These are phyloP conservation scores for Solenodon paradoxus DNA, from an alignment of 2,113 vertebrate genomes.

Conservation along the genomic window DNA sequence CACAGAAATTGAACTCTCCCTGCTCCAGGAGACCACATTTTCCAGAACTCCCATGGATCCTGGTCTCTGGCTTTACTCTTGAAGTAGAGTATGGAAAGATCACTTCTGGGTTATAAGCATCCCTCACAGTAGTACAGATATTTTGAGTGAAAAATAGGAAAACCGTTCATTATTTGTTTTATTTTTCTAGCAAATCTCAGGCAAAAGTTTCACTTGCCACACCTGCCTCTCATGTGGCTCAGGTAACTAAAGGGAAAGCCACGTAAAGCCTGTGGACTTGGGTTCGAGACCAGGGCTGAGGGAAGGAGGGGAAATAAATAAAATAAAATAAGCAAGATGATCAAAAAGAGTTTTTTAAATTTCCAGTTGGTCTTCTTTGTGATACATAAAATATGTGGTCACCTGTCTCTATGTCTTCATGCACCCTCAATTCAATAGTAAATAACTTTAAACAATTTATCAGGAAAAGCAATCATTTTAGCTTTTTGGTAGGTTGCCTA, in stretches of 20 bases:
- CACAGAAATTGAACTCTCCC: not conserved
- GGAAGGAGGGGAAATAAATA: too few relatives aligned
- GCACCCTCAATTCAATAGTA: not conserved
- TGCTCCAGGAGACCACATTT: not conserved
- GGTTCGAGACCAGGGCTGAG: too few relatives aligned
- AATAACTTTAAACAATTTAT: not conserved
- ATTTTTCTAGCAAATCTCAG: not conserved
- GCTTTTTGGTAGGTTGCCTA: too few relatives aligned
- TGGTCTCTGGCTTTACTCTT: not conserved
- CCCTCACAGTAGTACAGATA: not conserved
- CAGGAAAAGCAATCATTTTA: not conserved
- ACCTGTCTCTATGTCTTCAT: not conserved
- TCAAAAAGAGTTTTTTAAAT: too few relatives aligned
- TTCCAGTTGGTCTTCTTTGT: not conserved
- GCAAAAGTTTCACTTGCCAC: too few relatives aligned
- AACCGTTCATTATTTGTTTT: not conserved
- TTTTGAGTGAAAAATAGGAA: slow-evolving; percentile 38
- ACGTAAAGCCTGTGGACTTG: too few relatives aligned
- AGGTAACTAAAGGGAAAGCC: too few relatives aligned
- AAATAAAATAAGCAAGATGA: too few relatives aligned
- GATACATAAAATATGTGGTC: not conserved
- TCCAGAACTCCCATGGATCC: not conserved
- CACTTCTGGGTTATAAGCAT: not conserved
- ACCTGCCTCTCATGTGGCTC: too few relatives aligned
- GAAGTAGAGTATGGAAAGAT: not conserved